Evolutionary conservation across 2,797 vertebrate species (phyloP), one percentile per base, ranked within the genome.

Genomic region (Sebastes miniatus): DNA sequence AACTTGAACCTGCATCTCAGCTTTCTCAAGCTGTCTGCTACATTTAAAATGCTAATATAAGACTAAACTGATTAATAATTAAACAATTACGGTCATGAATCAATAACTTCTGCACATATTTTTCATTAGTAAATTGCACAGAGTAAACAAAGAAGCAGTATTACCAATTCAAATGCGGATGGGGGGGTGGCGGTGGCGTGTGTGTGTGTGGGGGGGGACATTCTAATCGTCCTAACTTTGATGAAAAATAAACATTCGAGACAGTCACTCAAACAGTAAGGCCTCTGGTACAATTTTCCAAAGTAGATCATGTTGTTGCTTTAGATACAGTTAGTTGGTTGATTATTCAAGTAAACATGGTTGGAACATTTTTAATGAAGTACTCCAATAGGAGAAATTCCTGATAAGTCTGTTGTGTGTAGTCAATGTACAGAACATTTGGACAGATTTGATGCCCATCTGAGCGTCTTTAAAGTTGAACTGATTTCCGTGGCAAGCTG

Each of bases 41-140:
- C 96, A 98, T 99, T 98, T 98, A 97, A 98, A 98, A 98, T 99
- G 98, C 97, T 98, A 98, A 99, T 99, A 97, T 97, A 97, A 97
- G 96, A 96, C 97, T 96, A 97, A 97, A 96, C 97, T 97, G 98
- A 99, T 99, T 98, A 99, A 99, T 99, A 99, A 99, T 99, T 99
- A 99, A 99, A 99, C 97, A 99, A 99, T 99, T 99, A 98, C 96
- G 96, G 98, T 99, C 98, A 99, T 99, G 98, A 99, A 98, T 99
- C 98, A 99, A 99, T 99, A 99, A 99, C 97, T 98, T 97, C 97
- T 97, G 96, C 97, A 97, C 97, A 97, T 96, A 94, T 97, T 98
- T 98, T 98, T 97, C 97, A 98, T 98, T 97, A 97, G 98, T 97
- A 97, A 98, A 98, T 98, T 97, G 97, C 98, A 97, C 96, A 97